Base-by-base conservation (phyloP, 2,888 invertebrate species). In the Litoditis marina region DNA sequence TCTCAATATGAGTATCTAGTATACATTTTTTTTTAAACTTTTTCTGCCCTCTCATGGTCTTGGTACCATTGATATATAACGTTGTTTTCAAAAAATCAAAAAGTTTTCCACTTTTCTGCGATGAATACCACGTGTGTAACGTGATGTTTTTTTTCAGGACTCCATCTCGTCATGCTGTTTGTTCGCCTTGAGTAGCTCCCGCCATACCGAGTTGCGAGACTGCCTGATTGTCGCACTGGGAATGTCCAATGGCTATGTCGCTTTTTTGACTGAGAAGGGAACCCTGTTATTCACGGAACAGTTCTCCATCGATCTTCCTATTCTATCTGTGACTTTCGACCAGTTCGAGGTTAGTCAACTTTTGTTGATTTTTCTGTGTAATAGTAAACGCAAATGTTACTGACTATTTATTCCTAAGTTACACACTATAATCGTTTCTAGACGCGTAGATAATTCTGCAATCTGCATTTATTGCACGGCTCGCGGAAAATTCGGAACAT, bases 231-330 rank as follows among this genome's bases (percentile, higher is more conserved):
- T 67, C 16, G 67, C 68, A 13, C 19, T 69, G 22, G 73, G 73
- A 36, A 68, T 66, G 1, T 59, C 66, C 13, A 59, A 68, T 42
- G 73, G 73, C 25, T 55, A 54, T 31, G 71, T 71, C 2, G 55
- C 69, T 47, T 79, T 80, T 65, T 80, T 69, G 63, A 79, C 80
- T 1, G 78, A 80, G 51, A 73, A 75, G 8, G 80, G 80, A 11
- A 74, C 65, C 8, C 54, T 76, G 52, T 62, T 80, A 28, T 80
- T 73, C 61, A 61, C 54, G 30, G 80, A 80, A 56, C 53, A 70
- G 19, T 74, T 80, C 50, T 65, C 80, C 0, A 53, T 66, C 19
- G 60, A 65, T 34, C 57, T 63, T n/a, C 71, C 74, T 3, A 69
- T 79, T 22, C 42, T 63, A 16, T 60, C 60, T 44, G 25, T 80